Percentiles rank a stretch among this genome's conserved stretches.
phyloP scores from a whole-genome alignment of 2,888 invertebrate species.

The Lasioglossum zephyrum region DNA sequence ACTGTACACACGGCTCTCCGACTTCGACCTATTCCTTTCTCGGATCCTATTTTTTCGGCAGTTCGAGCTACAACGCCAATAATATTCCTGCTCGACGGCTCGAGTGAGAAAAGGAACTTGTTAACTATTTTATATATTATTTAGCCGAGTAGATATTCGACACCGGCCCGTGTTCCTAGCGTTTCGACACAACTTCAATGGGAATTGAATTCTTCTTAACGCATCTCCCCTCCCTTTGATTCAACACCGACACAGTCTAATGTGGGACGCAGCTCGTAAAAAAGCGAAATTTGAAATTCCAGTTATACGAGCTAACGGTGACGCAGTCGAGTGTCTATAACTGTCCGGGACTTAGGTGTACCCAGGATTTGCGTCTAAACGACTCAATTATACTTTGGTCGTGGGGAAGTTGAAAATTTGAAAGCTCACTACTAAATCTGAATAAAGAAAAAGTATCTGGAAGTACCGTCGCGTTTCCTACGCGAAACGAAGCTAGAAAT shows the following conservation, averaged over 20 bases:
- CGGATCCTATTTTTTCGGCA: constrained; percentile 46
- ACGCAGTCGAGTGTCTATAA: background rate
- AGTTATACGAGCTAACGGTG: background rate
- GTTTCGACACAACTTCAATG: no score
- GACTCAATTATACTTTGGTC: constrained; percentile 20
- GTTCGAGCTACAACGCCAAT: constrained; percentile 43
- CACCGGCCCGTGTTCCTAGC: no score
- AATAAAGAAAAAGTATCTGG: background rate
- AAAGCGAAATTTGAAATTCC: background rate
- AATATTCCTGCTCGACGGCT: constrained; percentile 63
- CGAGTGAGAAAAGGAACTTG: constrained; percentile 64
- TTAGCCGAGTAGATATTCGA: no score
- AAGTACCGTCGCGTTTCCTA: background rate
- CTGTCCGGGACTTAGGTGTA: constrained; percentile 3
- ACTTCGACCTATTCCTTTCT: constrained; percentile 58
- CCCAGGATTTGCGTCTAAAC: constrained; percentile 23
- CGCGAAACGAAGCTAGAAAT: no score
- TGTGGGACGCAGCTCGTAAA: background rate
- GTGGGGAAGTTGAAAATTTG: background rate
- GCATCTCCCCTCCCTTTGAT: background rate
- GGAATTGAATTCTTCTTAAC: background rate
- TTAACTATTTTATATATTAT: constrained; percentile 47
- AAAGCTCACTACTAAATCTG: background rate
- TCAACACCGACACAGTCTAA: background rate
- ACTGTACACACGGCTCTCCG: constrained; percentile 60